A percentile compares a stretch with the other conserved stretches of the same genome.
These are phyloP conservation scores for Microplitis demolitor DNA, from an alignment of 1,140 invertebrate genomes.

Conservation along the genomic window DNA sequence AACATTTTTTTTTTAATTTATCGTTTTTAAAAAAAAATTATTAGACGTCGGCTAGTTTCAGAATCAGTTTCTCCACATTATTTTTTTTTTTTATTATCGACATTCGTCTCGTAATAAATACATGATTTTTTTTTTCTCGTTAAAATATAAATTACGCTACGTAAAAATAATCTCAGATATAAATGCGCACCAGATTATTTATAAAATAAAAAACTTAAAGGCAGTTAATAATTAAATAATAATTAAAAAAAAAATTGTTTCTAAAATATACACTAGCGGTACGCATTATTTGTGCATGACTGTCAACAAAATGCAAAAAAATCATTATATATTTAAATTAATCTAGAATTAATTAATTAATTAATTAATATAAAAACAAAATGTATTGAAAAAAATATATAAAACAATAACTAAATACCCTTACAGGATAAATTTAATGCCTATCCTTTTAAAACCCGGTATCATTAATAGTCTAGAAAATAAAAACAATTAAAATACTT, in stretches of 20 bases:
- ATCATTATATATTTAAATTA: neutral
- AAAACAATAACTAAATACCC: slow-evolving; percentile 26
- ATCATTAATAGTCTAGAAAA: neutral
- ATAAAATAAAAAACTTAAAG: neutral
- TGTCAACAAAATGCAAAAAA: neutral
- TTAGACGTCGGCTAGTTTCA: neutral
- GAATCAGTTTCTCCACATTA: neutral
- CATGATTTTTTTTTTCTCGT: neutral
- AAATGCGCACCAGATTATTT: neutral
- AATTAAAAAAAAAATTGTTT: neutral
- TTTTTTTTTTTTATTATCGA: neutral
- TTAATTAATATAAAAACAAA: slow-evolving; percentile 1
- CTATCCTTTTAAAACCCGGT: neutral
- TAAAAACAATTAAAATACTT: neutral
- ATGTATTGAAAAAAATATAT: slow-evolving; percentile 16
- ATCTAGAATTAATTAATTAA: neutral
- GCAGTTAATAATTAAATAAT: neutral
- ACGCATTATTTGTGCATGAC: slow-evolving; percentile 8
- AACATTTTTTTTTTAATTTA: too few species aligned
- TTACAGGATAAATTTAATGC: slow-evolving; percentile 22
- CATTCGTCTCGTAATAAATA: neutral
- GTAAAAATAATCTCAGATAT: neutral
- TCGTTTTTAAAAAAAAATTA: neutral
- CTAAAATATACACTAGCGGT: slow-evolving; percentile 9
- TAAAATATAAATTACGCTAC: neutral